Evolutionary conservation across 2,888 invertebrate species (phyloP).

Genomic region (Stramonita haemastoma): DNA sequence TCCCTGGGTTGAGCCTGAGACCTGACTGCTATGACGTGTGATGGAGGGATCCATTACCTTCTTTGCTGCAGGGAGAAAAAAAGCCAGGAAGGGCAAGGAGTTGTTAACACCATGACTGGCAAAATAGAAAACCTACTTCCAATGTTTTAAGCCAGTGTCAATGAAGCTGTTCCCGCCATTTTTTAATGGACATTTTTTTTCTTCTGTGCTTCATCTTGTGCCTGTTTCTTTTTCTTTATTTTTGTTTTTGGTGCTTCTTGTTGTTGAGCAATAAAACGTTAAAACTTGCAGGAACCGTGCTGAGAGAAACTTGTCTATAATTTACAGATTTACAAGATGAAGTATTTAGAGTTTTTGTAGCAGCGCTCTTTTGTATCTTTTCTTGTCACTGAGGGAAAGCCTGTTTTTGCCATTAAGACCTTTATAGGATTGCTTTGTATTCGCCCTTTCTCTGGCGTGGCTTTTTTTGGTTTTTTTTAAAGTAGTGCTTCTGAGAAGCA

Average conservation of each 20-base stretch:
- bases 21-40: neutral
- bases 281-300: no score
- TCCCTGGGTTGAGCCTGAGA: neutral
- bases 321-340: no score
- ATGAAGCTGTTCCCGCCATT: neutral
- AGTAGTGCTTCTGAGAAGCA: no score
- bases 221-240: no score
- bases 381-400: no score
- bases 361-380: no score
- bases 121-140: neutral
- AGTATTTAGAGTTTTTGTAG: no score
- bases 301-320: no score
- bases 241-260: neutral
- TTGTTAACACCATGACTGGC: neutral
- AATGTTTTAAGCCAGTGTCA: constrained; percentile 14
- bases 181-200: neutral
- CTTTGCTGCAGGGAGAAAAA: neutral
- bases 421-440: no score
- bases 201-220: neutral
- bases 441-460: no score
- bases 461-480: no score
- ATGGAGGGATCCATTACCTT: constrained; percentile 6
- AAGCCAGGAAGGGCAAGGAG: neutral
- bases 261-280: neutral
- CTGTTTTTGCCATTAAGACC: no score